Evolutionary conservation across 2,888 invertebrate genomes (phyloP), one percentile per base, ranked within the genome.

Genomic region (Baronia brevicornis): DNA sequence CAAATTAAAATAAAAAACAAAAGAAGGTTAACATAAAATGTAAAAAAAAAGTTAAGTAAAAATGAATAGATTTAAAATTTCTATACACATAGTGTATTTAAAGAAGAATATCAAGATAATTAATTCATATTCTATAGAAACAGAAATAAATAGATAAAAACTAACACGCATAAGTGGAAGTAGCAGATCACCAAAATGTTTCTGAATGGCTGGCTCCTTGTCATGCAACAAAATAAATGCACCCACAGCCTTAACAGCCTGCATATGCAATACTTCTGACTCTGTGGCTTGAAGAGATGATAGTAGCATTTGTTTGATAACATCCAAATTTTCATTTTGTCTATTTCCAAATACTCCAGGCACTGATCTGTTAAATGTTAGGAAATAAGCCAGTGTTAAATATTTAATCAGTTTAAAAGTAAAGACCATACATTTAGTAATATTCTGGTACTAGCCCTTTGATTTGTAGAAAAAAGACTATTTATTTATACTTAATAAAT

Each of bases 281-380:
- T 89, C 86, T n/a, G 86, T 84, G 20, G 93, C 91, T 44, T 91
- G 87, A 38, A 95, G 82, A 37, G 94, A 92, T 53, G 94, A 92
- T 40, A 91, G 87, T 51, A 98, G 73, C 97, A 98, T 97, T 71
- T 96, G 94, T 66, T 97, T 97, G 54, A 99, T 98, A 17, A 96
- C 88, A 54, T 94, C 93, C 45, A 98, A 72, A 72, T 97, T 96
- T 62, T 95, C 92, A 42, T 89, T 87, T 68, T 98, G 97, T 61
- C 96, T 94, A 68, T 95, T 96, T 19, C 98, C 99, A 86, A 99
- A 99, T 31, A 98, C 93, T 18, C 96, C 95, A 11, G 99, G 98
- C 17, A 98, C 96, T 51, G 95, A 90, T 45, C 94, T 94, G 70
- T 42, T 28, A 9, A 32, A 33, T n/a, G n/a, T n/a, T n/a, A n/a